These are phyloP conservation scores for Calliopum simillimum DNA, from an alignment of 2,888 invertebrate species.

Conservation along the genomic window DNA sequence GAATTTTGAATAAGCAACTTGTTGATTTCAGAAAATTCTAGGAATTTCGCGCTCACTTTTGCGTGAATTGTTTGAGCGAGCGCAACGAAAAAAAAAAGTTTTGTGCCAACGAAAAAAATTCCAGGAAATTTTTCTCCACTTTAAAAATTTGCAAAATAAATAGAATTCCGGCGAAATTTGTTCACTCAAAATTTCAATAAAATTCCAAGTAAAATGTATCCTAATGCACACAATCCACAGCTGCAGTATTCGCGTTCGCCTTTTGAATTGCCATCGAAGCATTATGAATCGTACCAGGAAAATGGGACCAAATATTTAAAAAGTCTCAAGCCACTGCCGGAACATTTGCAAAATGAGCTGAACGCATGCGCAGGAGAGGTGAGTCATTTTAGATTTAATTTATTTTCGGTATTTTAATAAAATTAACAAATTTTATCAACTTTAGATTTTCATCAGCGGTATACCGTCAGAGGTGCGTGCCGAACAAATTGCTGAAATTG, in stretches of 20 bases:
- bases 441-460: slow-evolving; percentile 49
- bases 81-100: not conserved
- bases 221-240: slow-evolving; percentile 6
- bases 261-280: slow-evolving; percentile 48
- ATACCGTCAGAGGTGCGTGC: slow-evolving; percentile 43
- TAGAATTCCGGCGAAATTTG: not conserved
- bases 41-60: slow-evolving; percentile 22
- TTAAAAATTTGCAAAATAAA: no score
- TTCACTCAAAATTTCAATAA: not conserved
- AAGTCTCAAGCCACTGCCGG: slow-evolving; percentile 35
- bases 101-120: not conserved
- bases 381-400: not conserved
- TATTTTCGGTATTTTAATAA: not conserved
- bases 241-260: slow-evolving; percentile 42
- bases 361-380: slow-evolving; percentile 58
- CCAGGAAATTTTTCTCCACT: slow-evolving; percentile 1
- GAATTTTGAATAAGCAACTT: not conserved
- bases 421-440: not conserved
- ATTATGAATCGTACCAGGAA: slow-evolving; percentile 50
- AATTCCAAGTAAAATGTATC: slow-evolving; percentile 10
- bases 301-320: slow-evolving; percentile 58
- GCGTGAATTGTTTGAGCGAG: not conserved
- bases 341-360: slow-evolving; percentile 42
- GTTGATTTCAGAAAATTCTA: slow-evolving; percentile 16
- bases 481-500: slow-evolving; percentile 51